Conservation (phyloP, 2,113 vertebrate genomes). For the Larimichthys crocea region DNA sequence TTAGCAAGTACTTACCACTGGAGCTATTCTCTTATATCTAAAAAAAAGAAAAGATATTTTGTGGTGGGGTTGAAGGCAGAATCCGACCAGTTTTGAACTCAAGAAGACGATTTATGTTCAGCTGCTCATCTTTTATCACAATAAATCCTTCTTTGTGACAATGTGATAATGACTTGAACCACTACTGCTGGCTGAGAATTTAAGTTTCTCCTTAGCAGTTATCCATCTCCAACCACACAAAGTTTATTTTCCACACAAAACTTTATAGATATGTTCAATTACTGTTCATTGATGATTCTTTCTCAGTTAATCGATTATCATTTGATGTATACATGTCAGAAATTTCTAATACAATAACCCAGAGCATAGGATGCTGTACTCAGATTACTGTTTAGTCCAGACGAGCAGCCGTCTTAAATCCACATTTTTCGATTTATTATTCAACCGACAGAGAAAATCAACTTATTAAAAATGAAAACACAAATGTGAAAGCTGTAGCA, state of each 20-base stretch:
- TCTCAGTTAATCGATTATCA: background rate
- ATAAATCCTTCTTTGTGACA: background rate
- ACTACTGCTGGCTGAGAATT: background rate
- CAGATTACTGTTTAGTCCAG: too few relatives aligned
- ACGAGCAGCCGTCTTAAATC: background rate
- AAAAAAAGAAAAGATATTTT: background rate
- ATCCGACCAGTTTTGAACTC: background rate
- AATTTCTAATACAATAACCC: background rate
- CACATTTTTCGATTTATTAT: background rate
- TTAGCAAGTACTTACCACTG: background rate
- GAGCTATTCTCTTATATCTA: background rate
- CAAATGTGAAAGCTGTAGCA: too few relatives aligned
- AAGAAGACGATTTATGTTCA: background rate
- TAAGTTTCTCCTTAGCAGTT: background rate
- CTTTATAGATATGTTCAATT: background rate
- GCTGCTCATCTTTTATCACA: background rate
- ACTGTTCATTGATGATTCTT: background rate
- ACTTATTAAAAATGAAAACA: background rate
- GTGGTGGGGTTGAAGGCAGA: background rate
- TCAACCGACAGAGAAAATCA: background rate
- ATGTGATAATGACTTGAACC: background rate
- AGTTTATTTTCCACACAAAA: too few relatives aligned
- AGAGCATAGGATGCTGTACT: too few relatives aligned
- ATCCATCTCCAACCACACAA: background rate
- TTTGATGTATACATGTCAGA: background rate